Percentiles rank a stretch among this genome's conserved stretches.
These are phyloP conservation scores for western clawed frog (Xenopus tropicalis) DNA, from an alignment of 2,113 vertebrate genomes.

Conservation along the genomic window UCB_Xtro_10.0 CM004452.2:15308001-15308500, in stretches of 20 bases:
- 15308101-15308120: too few species aligned
- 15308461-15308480: not conserved
- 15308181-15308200: conserved; percentile 99
- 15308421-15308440: conserved; percentile 68
- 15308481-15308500: too few species aligned
- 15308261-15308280: not conserved
- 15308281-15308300: not conserved
- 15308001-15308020: too few species aligned
- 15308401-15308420: conserved; percentile 82
- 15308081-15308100: too few species aligned
- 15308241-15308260: conserved; percentile 74
- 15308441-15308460: conserved; percentile 72
- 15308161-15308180: conserved; percentile 46
- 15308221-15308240: conserved; percentile 94
- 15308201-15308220: conserved; percentile 92
- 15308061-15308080: too few species aligned
- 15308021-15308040: too few species aligned
- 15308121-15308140: too few species aligned
- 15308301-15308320: too few species aligned
- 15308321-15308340: conserved; percentile 61
- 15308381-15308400: conserved; percentile 85
- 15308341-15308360: conserved; percentile 97
- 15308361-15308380: conserved; percentile 95
- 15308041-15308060: too few species aligned
- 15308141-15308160: too few species aligned